These are phyloP conservation scores for Drosophila fulvimacula DNA, from an alignment of 2,888 invertebrate genomes.

Conservation along the genomic window DNA sequence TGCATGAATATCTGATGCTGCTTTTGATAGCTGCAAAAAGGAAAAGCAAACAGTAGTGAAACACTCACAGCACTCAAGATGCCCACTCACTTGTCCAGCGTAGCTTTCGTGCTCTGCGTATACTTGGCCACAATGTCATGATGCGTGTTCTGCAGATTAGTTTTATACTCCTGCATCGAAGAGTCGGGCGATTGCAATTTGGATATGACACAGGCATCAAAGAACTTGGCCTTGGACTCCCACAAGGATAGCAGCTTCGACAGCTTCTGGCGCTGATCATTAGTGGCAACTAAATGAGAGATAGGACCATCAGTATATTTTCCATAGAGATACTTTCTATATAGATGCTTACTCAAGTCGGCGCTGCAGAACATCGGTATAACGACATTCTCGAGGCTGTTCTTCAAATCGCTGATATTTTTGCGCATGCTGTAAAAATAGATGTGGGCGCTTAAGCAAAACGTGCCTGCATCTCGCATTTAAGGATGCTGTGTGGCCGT, in stretches of 20 bases:
- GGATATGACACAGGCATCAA: constrained; percentile 92
- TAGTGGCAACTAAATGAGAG: constrained; percentile 88
- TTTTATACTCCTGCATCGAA: constrained; percentile 96
- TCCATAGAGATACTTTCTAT: not conserved
- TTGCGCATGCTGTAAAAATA: constrained; percentile 94
- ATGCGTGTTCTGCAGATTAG: constrained; percentile 92
- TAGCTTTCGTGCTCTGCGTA: constrained; percentile 91
- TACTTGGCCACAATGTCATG: constrained; percentile 91
- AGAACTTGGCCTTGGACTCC: constrained; percentile 98
- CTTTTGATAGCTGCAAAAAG: constrained; percentile 89
- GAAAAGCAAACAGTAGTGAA: not conserved
- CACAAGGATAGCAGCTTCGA: constrained; percentile 97
- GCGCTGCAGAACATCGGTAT: constrained; percentile 99
- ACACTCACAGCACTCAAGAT: not conserved
- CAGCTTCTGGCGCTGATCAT: constrained; percentile 95
- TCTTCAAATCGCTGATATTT: constrained; percentile 96
- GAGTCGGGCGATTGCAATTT: constrained; percentile 94
- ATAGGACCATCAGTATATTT: not conserved
- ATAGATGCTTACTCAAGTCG: constrained; percentile 88
- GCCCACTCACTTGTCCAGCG: constrained; percentile 89
- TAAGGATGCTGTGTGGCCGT: constrained; percentile 10
- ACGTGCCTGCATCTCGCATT: constrained; percentile 18
- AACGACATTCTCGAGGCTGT: constrained; percentile 96
- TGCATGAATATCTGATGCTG: constrained; percentile 98
- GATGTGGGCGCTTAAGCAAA: constrained; percentile 56